Evolutionary conservation across 2,888 invertebrate genomes (phyloP).

Genomic region (Ormyrus rosae): DNA sequence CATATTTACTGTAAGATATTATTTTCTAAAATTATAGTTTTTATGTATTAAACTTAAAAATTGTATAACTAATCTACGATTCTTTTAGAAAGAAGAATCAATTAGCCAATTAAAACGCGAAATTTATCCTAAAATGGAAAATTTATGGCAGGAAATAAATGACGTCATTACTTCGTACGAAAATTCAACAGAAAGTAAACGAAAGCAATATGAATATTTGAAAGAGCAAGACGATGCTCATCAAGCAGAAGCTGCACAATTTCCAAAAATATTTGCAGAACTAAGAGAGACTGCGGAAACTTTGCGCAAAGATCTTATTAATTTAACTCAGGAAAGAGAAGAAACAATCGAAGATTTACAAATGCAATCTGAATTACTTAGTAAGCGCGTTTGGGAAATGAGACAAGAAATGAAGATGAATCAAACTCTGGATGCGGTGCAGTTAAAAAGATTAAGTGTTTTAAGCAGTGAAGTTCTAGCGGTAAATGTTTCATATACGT

Average conservation of each 20-base stretch:
- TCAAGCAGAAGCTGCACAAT: conserved; percentile 72
- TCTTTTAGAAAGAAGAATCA: conserved; percentile 65
- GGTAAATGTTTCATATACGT: conserved; percentile 68
- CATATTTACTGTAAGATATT: conserved; percentile 65
- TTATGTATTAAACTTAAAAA: not conserved
- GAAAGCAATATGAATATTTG: conserved; percentile 74
- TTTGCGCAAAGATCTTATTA: conserved; percentile 61
- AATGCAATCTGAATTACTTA: conserved; percentile 60
- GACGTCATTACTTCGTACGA: conserved; percentile 66
- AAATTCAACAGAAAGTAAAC: conserved; percentile 67
- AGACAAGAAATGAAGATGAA: conserved; percentile 79
- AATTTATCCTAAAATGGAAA: conserved; percentile 66
- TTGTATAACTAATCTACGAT: not conserved
- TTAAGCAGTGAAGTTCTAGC: conserved; percentile 79
- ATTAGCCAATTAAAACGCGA: conserved; percentile 61
- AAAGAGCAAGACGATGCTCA: conserved; percentile 77
- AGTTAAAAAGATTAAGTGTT: conserved; percentile 80
- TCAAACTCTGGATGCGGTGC: conserved; percentile 77
- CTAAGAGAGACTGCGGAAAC: conserved; percentile 64
- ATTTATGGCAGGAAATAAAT: conserved; percentile 65
- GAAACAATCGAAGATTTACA: conserved; percentile 63
- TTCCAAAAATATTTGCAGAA: conserved; percentile 70
- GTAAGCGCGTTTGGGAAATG: conserved; percentile 71
- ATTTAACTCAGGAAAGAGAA: conserved; percentile 61
- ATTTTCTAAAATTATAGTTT: not conserved